Base-by-base conservation (phyloP, 2,888 invertebrate genomes). In the Galeruca laticollis region DNA sequence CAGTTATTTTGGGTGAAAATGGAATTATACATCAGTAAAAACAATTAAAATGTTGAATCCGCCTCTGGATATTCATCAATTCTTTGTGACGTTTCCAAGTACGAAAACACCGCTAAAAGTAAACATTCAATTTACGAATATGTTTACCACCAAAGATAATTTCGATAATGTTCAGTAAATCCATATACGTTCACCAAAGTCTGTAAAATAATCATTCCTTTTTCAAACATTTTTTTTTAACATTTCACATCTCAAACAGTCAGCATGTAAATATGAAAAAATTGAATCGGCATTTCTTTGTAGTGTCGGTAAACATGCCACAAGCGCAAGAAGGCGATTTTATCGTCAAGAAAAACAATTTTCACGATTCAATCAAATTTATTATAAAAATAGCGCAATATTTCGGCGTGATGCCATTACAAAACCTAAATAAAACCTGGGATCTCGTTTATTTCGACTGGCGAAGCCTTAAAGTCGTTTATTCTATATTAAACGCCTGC, bases 361-460 rank as follows among this genome's bases (percentile, higher is more conserved):
- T 83, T 18, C 79, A 82, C 68, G 77, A 80, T 35, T 77, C 74
- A 40, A 76, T 82, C 31, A 76, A 78, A n/a, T 82, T 79, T 63
- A 75, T 80, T 10, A 64, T 83, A 20, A 65, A 78, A 20, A 71
- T 81, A 52, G 81, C 79, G 0, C 82, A 83, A 71, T 79, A 78
- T 63, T 83, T 82, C 63, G 83, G 81, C 0, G 75, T 82, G 13
- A 82, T 83, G 82, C 83, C 83, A 6, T 54, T 83, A 20, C 69
- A 76, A 37, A 76, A 77, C 5, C 68, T 80, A 2, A 74, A 71
- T 9, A 73, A 73, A 52, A 75, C 77, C 59, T 63, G 77, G 21
- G 68, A 76, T 31, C 72, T 78, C 26, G 74, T 81, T 2, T 72
- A 76, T 47, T 83, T 83, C 56, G 76, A 78, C 57, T 81, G 81